Evolutionary conservation across 35 echinoderm and acorn worm genomes (phyloP).

Genomic region (Lytechinus pictus): DNA sequence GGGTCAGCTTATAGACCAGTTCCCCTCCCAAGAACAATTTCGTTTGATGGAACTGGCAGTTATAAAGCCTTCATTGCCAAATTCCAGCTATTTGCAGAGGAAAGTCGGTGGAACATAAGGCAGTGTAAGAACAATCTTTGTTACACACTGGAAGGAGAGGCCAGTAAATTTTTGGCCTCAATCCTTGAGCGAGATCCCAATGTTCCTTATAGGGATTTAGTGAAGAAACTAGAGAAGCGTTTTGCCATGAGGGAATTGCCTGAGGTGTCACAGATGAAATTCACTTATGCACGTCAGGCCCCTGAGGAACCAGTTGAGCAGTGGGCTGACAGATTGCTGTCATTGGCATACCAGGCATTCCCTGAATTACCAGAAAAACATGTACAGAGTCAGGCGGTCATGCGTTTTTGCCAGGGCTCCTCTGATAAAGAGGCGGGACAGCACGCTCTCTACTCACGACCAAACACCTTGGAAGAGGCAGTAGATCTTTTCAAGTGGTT

Average conservation of each 20-base stretch:
- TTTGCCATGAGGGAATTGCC: neutral
- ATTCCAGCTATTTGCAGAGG: too few species aligned
- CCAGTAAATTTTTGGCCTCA: neutral
- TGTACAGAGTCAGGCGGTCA: neutral
- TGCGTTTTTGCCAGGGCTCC: neutral
- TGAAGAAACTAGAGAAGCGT: neutral
- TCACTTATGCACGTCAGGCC: neutral
- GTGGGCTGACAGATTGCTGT: neutral
- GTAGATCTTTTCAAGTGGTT: neutral
- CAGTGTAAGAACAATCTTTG: neutral
- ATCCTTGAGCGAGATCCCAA: neutral
- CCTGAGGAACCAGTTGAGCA: neutral
- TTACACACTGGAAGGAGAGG: neutral
- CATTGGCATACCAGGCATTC: neutral
- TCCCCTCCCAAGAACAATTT: neutral
- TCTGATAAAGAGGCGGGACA: neutral
- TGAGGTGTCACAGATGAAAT: neutral
- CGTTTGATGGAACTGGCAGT: neutral
- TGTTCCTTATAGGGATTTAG: neutral
- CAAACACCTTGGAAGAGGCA: neutral
- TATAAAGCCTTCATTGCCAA: neutral
- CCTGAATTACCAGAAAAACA: neutral
- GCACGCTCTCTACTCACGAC: neutral
- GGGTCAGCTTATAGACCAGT: neutral
- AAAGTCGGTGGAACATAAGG: neutral